phyloP scores from a whole-genome alignment of 1,140 invertebrate species.

The Neodiprion lecontei region DNA sequence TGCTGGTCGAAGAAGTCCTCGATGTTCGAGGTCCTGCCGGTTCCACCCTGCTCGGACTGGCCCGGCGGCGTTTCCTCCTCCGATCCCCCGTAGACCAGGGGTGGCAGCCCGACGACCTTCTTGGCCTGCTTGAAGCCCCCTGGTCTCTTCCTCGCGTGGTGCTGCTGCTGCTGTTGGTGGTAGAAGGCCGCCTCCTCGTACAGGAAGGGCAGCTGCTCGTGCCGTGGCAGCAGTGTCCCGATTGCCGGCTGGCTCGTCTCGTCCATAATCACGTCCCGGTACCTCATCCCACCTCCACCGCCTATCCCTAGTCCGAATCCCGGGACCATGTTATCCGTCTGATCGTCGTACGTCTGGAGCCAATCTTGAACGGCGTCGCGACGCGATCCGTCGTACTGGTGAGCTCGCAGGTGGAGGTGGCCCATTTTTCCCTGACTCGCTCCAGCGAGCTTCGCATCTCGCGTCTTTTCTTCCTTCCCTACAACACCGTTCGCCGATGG shows the following conservation, averaged over 20 bases:
- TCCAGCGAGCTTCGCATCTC: too few relatives aligned
- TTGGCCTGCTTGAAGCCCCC: constrained; percentile 27
- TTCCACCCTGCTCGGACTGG: too few relatives aligned
- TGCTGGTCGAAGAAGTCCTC: neutral
- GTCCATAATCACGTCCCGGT: neutral
- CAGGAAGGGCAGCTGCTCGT: neutral
- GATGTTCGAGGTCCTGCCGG: neutral
- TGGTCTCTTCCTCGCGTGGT: constrained; percentile 24
- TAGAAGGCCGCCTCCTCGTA: constrained; percentile 5
- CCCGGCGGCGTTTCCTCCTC: constrained; percentile 10
- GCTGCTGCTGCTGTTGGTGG: neutral
- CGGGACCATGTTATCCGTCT: too few relatives aligned
- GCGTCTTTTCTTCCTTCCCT: neutral
- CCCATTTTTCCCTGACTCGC: neutral
- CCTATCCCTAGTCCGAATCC: too few relatives aligned
- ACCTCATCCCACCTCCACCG: neutral
- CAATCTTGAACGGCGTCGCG: constrained; percentile 22
- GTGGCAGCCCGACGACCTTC: constrained; percentile 34
- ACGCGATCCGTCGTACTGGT: constrained; percentile 12
- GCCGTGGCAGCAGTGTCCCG: neutral
- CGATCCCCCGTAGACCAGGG: constrained; percentile 29
- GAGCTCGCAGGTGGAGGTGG: constrained; percentile 2
- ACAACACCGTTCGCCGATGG: neutral
- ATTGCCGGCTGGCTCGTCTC: neutral
- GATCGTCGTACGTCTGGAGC: neutral